Conservation (phyloP, 2,888 invertebrate species). For the Himalopsyche anomala region DNA sequence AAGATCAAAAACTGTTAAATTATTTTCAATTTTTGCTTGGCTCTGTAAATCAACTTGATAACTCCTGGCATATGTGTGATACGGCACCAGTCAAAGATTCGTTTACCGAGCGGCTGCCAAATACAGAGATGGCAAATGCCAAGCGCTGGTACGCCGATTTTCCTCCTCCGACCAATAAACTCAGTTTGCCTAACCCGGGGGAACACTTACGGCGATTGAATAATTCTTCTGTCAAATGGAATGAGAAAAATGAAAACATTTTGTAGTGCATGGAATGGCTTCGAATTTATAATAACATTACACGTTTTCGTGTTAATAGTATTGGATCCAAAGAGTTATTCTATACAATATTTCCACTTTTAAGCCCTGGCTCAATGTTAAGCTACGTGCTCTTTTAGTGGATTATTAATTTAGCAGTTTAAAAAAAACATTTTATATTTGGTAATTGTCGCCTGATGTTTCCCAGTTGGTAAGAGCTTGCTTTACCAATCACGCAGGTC, state of each 20-base stretch:
- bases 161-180: conserved; percentile 13
- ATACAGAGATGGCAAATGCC: conserved; percentile 61
- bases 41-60: background rate
- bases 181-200: conserved; percentile 26
- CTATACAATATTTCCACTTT: too few species aligned
- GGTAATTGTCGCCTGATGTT: too few species aligned
- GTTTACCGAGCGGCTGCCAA: conserved; percentile 58
- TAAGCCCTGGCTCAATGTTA: too few species aligned
- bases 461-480: too few species aligned
- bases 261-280: background rate
- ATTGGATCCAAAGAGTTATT: too few species aligned
- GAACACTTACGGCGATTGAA: conserved; percentile 56
- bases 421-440: too few species aligned
- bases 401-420: too few species aligned
- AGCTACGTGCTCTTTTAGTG: too few species aligned
- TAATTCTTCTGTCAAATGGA: conserved; percentile 63
- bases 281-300: conserved; percentile 17
- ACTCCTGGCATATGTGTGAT: conserved; percentile 27
- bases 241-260: conserved; percentile 54
- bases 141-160: conserved; percentile 50
- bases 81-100: conserved; percentile 33
- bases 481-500: too few species aligned
- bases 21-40: too few species aligned
- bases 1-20: too few species aligned
- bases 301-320: background rate